A percentile compares a stretch with the other conserved stretches of the same genome.
These are phyloP conservation scores for Apodemia hepburni DNA, from an alignment of 2,888 invertebrate species.

Conservation along the genomic window DNA sequence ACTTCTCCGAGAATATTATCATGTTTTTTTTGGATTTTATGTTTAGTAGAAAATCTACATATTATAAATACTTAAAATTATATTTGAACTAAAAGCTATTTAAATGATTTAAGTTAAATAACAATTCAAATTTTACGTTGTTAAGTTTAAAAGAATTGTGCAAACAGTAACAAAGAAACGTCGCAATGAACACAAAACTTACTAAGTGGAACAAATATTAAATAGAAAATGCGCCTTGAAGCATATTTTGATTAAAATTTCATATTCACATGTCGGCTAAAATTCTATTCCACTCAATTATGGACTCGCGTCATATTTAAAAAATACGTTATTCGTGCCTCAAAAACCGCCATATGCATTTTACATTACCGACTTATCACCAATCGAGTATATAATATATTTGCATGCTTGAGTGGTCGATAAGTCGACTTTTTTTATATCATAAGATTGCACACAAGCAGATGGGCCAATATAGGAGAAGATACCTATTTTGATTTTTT, in stretches of 20 bases:
- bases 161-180: neutral
- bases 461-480: no score
- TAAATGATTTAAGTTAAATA: no score
- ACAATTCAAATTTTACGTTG: neutral
- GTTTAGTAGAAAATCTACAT: no score
- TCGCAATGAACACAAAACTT: constrained; percentile 6
- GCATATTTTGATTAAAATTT: constrained; percentile 19
- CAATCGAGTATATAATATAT: no score
- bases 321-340: neutral
- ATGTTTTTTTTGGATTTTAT: no score
- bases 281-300: constrained; percentile 17
- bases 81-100: no score
- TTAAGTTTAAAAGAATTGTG: neutral
- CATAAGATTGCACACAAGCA: no score
- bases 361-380: neutral
- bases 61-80: no score
- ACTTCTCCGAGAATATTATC: no score
- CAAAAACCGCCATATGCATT: neutral
- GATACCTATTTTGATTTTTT: no score
- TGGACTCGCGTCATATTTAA: constrained; percentile 1
- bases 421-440: no score
- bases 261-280: constrained; percentile 9
- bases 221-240: constrained; percentile 9
- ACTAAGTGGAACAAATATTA: constrained; percentile 12
- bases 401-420: no score